Conservation (phyloP, 1,140 invertebrate genomes). For the Aphelenchoides fujianensis region DNA sequence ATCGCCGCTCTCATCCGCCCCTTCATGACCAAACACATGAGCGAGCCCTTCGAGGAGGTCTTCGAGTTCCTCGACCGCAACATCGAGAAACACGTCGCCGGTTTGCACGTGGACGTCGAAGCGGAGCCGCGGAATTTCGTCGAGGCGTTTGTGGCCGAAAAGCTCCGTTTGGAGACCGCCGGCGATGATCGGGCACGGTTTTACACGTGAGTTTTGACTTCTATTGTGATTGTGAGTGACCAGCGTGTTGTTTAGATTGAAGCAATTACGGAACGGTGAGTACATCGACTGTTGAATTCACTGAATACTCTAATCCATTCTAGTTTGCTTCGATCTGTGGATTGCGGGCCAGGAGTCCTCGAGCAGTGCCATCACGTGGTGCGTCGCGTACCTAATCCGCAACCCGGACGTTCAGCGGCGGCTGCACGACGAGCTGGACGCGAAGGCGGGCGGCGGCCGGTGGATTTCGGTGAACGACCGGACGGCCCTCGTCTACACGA, state of each 20-base stretch:
- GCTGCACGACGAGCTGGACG: conserved; percentile 7
- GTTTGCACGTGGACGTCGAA: not conserved
- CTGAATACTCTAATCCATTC: not conserved
- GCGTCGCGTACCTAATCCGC: not conserved
- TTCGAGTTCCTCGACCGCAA: not conserved
- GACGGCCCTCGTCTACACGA: conserved; percentile 10
- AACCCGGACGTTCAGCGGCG: conserved; percentile 11
- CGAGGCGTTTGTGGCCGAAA: conserved; percentile 18
- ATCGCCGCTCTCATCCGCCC: not conserved
- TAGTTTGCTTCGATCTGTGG: conserved; percentile 21
- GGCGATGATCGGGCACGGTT: not conserved
- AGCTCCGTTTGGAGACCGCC: conserved; percentile 5
- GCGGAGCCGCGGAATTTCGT: conserved; percentile 18
- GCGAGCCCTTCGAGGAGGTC: not conserved
- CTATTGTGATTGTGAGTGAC: not conserved
- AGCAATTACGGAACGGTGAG: conserved; percentile 10
- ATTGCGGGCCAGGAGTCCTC: conserved; percentile 20
- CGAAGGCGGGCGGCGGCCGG: not conserved
- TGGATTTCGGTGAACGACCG: conserved; percentile 12
- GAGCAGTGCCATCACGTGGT: not conserved
- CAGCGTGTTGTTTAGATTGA: not conserved
- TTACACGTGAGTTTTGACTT: conserved; percentile 2
- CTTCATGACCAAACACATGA: not conserved
- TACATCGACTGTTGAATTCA: not conserved
- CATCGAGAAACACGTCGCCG: not conserved